phyloP scores from a whole-genome alignment of 2,113 vertebrate species.

The Clarias batrachus region DNA sequence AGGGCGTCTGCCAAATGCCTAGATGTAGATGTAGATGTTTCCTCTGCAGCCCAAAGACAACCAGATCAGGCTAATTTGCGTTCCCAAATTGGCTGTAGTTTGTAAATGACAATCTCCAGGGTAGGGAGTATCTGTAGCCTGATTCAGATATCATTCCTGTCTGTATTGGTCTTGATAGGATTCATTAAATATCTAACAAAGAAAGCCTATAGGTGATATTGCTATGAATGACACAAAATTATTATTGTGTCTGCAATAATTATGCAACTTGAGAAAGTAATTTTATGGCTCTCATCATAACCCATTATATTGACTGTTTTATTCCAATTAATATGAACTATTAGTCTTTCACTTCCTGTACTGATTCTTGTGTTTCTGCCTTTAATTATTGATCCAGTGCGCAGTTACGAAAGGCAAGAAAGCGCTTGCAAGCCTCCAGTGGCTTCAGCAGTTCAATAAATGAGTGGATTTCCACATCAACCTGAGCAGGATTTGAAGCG shows the following conservation, averaged over 20 bases:
- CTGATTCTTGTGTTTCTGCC: not conserved
- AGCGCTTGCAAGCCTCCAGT: not conserved
- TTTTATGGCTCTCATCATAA: not conserved
- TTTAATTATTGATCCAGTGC: not conserved
- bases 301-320: not conserved
- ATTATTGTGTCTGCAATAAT: not conserved
- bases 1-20: too few relatives aligned
- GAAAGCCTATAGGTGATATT: not conserved
- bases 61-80: too few relatives aligned
- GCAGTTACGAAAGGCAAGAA: not conserved
- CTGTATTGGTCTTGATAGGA: not conserved
- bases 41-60: too few relatives aligned
- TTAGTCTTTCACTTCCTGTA: not conserved
- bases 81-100: too few relatives aligned
- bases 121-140: too few relatives aligned
- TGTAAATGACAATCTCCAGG: too few relatives aligned
- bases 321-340: not conserved
- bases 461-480: conserved; percentile 29
- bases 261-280: not conserved
- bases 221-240: not conserved
- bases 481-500: not conserved
- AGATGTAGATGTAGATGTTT: too few relatives aligned
- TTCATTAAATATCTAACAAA: not conserved
- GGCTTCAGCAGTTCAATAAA: conserved; percentile 5
- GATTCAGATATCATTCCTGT: not conserved